Conservation (phyloP, 2,113 vertebrate genomes). For the Daubentonia madagascariensis region DNA sequence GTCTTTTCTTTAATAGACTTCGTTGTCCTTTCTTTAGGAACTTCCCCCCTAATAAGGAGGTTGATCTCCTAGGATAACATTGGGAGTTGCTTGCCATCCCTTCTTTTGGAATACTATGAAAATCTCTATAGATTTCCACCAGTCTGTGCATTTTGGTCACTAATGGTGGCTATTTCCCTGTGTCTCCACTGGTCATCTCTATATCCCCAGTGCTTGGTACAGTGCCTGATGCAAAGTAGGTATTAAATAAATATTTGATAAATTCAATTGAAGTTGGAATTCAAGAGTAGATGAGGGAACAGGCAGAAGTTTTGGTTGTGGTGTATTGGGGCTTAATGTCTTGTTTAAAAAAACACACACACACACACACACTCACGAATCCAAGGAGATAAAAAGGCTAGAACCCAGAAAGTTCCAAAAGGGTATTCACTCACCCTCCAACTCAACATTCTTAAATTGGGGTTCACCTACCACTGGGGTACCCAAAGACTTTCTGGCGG, state of each 20-base stretch:
- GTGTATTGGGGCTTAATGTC: background rate
- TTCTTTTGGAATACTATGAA: background rate
- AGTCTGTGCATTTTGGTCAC: background rate
- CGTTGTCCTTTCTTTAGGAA: constrained; percentile 7
- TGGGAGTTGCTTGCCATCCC: background rate
- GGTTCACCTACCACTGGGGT: background rate
- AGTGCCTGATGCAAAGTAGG: background rate
- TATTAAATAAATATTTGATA: constrained; percentile 28
- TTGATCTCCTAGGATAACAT: background rate
- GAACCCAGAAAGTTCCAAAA: constrained; percentile 57
- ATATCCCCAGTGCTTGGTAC: background rate
- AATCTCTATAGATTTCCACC: constrained; percentile 17
- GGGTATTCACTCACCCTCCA: constrained; percentile 60
- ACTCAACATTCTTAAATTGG: background rate
- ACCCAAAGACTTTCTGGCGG: background rate
- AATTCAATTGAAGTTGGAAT: background rate
- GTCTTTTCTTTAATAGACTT: background rate
- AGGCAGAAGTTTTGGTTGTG: background rate
- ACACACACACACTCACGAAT: background rate
- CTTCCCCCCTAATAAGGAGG: background rate
- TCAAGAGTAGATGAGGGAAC: background rate
- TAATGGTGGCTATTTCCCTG: background rate
- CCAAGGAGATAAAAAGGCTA: constrained; percentile 48
- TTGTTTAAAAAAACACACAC: background rate
- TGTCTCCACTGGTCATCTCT: background rate